Evolutionary conservation across 2,113 vertebrate species (phyloP), one percentile per base, ranked within the genome.

Genomic region (Raja brachyura): DNA sequence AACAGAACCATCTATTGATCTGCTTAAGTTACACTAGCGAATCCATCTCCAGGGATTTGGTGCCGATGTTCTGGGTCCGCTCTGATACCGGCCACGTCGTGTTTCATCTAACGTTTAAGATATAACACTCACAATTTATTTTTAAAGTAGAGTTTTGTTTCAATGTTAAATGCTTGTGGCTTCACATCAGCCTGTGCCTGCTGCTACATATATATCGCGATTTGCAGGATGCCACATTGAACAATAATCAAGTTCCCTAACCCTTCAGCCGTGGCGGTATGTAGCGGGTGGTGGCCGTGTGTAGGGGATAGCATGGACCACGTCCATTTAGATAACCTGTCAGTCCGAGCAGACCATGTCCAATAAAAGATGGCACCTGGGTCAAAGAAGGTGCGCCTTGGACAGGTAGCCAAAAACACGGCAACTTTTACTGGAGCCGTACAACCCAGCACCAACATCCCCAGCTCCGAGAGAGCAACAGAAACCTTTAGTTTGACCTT

Each of bases 401-500:
- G 28, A 31, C 83, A 31, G 59, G 59, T 31, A 31, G 28, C 48
- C 18, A 20, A 56, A 48, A 56, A 81, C 39, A 48, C 39, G 39
- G n/a, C 59, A 14, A 13, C n/a, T 33, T 18, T 63, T 63, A 14
- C 61, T 28, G 54, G 56, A 22, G 10, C 59, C 59, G 20, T 5
- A 18, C 14, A 59, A 28, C 7, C 48, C 11, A 28, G 11, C 81
- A 54, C 14, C 18, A n/a, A n/a, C 56, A 61, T 3, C 56, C 10
- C 59, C 79, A 83, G 56, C n/a, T 86, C 54, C 59, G 81, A 86
- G 1, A 86, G 54, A 86, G 56, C 9, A 13, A 7, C 11, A 66
- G 28, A 66, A 86, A 88, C 28, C 83, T 88, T 16, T 86, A 59
- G 11, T 86, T 59, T 88, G 83, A 88, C 83, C 83, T 88, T 88